These are phyloP conservation scores for Caloenas nicobarica DNA, from an alignment of 2,113 vertebrate genomes.

Conservation along the genomic window DNA sequence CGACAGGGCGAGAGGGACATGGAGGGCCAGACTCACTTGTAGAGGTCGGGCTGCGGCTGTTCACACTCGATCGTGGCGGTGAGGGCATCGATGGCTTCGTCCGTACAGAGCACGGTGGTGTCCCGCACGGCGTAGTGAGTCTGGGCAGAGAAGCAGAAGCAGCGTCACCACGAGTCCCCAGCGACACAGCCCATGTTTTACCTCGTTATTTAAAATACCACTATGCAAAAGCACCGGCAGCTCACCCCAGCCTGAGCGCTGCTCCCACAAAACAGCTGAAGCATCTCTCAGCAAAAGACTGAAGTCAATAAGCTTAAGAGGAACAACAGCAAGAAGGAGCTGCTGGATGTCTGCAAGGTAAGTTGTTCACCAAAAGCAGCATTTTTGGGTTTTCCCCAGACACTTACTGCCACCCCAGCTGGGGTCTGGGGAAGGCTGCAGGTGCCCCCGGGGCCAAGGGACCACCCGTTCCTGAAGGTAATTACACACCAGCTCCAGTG, in stretches of 20 bases:
- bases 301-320: not conserved
- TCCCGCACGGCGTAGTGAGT: slow-evolving; percentile 93
- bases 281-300: accelerated
- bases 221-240: not conserved
- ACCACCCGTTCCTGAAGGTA: not conserved
- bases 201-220: not conserved
- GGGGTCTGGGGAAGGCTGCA: not conserved
- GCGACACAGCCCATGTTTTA: accelerated
- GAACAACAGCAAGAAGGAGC: accelerated
- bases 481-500: not conserved
- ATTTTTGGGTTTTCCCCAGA: accelerated
- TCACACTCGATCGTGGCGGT: slow-evolving; percentile 93
- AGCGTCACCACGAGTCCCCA: accelerated
- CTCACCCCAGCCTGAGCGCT: accelerated
- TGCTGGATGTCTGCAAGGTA: not conserved
- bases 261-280: not conserved
- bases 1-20: not conserved
- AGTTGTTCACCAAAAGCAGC: not conserved
- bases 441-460: accelerated
- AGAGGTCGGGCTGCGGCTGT: slow-evolving; percentile 96
- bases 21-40: slow-evolving; percentile 83
- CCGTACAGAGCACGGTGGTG: slow-evolving; percentile 71
- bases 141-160: slow-evolving; percentile 66
- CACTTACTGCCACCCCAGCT: not conserved
- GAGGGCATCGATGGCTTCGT: slow-evolving; percentile 84